phyloP scores from a whole-genome alignment of 2,888 invertebrate genomes.

The Tigriopus californicus region DNA sequence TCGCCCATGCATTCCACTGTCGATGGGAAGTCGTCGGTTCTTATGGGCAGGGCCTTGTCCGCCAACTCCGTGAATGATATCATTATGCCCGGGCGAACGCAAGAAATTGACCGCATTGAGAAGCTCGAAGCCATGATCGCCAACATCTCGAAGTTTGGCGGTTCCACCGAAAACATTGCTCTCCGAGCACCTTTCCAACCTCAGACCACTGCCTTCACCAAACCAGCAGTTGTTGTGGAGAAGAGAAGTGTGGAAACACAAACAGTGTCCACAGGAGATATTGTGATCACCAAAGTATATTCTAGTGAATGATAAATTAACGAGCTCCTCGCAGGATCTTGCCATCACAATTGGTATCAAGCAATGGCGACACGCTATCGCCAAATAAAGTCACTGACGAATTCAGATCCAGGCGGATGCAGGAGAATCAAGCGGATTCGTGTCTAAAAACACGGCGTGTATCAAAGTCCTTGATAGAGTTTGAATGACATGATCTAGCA shows the following conservation, averaged over 20 bases:
- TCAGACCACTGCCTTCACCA: neutral
- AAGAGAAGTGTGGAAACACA: conserved; percentile 42
- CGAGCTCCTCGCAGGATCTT: too few relatives aligned
- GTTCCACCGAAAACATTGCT: conserved; percentile 18
- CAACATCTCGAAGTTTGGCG: conserved; percentile 10
- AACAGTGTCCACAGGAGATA: conserved; percentile 75
- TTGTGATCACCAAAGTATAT: conserved; percentile 63
- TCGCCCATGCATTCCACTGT: too few relatives aligned
- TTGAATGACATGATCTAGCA: too few relatives aligned
- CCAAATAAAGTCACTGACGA: too few relatives aligned
- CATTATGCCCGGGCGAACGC: conserved; percentile 58
- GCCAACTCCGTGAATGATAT: conserved; percentile 47
- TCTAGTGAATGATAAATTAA: neutral
- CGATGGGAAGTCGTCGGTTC: too few relatives aligned
- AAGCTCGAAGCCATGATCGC: conserved; percentile 40
- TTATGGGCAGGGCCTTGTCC: conserved; percentile 15
- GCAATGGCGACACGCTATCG: too few relatives aligned
- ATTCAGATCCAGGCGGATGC: too few relatives aligned
- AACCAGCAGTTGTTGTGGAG: neutral
- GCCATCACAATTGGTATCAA: too few relatives aligned
- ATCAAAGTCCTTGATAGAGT: too few relatives aligned
- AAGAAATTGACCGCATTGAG: conserved; percentile 64
- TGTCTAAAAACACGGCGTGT: too few relatives aligned
- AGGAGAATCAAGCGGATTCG: too few relatives aligned
- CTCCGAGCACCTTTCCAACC: neutral